Evolutionary conservation across 2,113 vertebrate genomes (phyloP), one percentile per base, ranked within the genome.

Genomic region (Bostrychus sinensis): DNA sequence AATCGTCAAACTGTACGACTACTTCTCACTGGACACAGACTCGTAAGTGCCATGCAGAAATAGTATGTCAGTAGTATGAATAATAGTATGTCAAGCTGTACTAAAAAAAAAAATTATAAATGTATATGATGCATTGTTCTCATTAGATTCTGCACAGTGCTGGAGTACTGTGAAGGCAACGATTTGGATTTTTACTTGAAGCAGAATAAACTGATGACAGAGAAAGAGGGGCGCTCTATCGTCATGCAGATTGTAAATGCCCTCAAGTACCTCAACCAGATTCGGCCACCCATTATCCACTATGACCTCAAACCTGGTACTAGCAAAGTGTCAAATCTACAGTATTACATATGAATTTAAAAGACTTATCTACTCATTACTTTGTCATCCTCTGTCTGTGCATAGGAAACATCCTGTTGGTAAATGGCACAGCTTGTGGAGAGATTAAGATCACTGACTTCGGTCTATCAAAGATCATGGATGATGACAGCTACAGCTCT

Each of bases 361-460:
- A 30, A n/a, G 7, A 30, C 1, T 30, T 17, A 10, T 16, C 8
- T 28, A n/a, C 25, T 51, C 16, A 10, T 10, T 51, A 25, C 8
- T 28, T 13, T 51, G 25, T n/a, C 48, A 28, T 43, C 1, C 26
- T 51, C 17, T 61, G 54, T 20, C 38, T 46, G 53, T 4, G 22
- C 20, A n/a, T 25, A 98, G 96, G 95, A 88, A 98, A 98, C 91
- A 98, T 98, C 85, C 92, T 98, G 77, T 89, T 97, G 91, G 96
- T 97, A 71, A 97, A 98, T 17, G 96, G 96, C 92, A 96, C 95
- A 68, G 95, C 96, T 1, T 97, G 95, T 64, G 95, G 96, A 69
- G 96, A 97, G 84, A 97, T 98, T 82, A 97, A 97, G 91, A 96
- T 98, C 85, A 97, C 96, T 22, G 96, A 98, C 90, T 98, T 98